phyloP scores from a whole-genome alignment of 2,888 invertebrate species.

The Sphaeridia pumilis region DNA sequence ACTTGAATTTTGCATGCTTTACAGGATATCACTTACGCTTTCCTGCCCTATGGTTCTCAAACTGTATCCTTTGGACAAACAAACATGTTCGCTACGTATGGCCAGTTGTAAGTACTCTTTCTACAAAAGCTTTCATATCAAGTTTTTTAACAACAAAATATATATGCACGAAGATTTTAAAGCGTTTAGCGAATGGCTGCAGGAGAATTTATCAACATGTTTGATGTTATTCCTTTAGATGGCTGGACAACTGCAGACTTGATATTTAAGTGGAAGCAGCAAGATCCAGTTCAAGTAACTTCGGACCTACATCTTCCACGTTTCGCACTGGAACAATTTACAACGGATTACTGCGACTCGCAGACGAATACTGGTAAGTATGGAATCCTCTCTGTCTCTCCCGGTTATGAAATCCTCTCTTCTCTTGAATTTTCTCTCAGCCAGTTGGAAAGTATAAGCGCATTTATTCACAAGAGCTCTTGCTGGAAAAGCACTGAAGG shows the following conservation, averaged over 20 bases:
- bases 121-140: background rate
- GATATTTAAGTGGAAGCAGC: slow-evolving; percentile 91
- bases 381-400: too few species aligned
- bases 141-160: background rate
- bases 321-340: slow-evolving; percentile 86
- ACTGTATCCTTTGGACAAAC: slow-evolving; percentile 89
- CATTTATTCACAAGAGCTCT: too few species aligned
- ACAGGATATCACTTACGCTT: slow-evolving; percentile 82
- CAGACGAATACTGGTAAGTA: slow-evolving; percentile 87
- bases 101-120: slow-evolving; percentile 76
- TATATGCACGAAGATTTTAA: background rate
- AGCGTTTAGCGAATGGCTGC: background rate
- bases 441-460: too few species aligned
- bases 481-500: too few species aligned
- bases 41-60: slow-evolving; percentile 97
- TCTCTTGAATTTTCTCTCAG: too few species aligned
- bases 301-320: slow-evolving; percentile 86
- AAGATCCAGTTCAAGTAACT: slow-evolving; percentile 89
- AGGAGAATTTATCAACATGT: background rate
- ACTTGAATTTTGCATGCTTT: slow-evolving; percentile 15
- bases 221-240: slow-evolving; percentile 49
- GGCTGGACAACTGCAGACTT: slow-evolving; percentile 96
- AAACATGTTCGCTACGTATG: slow-evolving; percentile 87
- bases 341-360: slow-evolving; percentile 92
- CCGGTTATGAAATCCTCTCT: too few species aligned